These are phyloP conservation scores for Brachionus calyciflorus DNA, from an alignment of 1,140 invertebrate genomes.

Conservation along the genomic window DNA sequence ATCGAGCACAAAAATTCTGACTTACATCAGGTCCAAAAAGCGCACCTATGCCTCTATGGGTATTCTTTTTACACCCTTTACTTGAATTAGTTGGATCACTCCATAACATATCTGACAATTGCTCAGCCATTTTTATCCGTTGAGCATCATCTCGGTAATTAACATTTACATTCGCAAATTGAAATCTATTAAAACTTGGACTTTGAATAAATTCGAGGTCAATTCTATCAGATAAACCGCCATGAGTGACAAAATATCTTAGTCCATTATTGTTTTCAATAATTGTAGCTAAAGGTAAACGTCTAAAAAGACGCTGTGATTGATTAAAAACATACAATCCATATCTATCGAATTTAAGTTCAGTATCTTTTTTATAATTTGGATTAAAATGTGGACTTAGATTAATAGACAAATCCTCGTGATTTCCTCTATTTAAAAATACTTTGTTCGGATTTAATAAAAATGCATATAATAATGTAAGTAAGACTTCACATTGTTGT, in stretches of 20 bases:
- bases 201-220: conserved; percentile 1
- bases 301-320: background rate
- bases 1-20: background rate
- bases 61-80: conserved; percentile 3
- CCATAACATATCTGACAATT: conserved; percentile 6
- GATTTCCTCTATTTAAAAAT: conserved; percentile 45
- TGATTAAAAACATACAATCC: background rate
- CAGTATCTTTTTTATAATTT: background rate
- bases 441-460: conserved; percentile 10
- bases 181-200: background rate
- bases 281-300: conserved; percentile 12
- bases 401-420: conserved; percentile 29
- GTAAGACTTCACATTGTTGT: conserved; percentile 21
- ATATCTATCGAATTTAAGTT: background rate
- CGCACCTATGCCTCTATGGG: background rate
- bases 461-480: conserved; percentile 19
- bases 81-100: background rate
- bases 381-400: background rate
- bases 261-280: background rate
- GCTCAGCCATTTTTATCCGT: background rate
- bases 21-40: conserved; percentile 24
- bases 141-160: background rate
- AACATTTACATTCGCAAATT: background rate
- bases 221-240: conserved; percentile 8
- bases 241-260: conserved; percentile 14